These are phyloP conservation scores for Odontamblyopus lacepedii DNA, from an alignment of 2,797 vertebrate genomes.

Conservation along the genomic window DNA sequence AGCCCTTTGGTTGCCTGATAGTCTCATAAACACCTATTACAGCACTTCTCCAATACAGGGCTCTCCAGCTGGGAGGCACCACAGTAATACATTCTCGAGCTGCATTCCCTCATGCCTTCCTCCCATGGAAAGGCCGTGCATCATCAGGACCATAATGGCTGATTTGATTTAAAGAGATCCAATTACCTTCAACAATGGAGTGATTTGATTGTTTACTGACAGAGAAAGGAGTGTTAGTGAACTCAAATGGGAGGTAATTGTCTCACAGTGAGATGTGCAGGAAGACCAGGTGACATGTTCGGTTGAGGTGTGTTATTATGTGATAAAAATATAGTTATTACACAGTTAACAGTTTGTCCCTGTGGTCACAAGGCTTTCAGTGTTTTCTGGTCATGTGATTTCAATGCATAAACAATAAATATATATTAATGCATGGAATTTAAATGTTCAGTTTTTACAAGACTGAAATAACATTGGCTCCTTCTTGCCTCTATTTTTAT, in stretches of 20 bases:
- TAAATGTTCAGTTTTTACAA: too few species aligned
- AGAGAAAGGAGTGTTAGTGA: conserved; percentile 68
- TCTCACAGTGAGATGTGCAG: conserved; percentile 65
- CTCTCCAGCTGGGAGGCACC: conserved; percentile 62
- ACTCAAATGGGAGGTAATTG: conserved; percentile 75
- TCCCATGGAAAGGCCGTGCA: conserved; percentile 54
- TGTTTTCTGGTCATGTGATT: neutral
- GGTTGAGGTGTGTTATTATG: conserved; percentile 44
- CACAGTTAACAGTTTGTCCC: conserved; percentile 42
- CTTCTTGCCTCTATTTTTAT: neutral
- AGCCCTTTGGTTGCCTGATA: conserved; percentile 49
- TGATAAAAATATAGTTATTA: conserved; percentile 50
- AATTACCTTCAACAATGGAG: conserved; percentile 73
- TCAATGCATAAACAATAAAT: neutral
- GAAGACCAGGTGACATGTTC: conserved; percentile 48
- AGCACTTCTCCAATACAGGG: conserved; percentile 55
- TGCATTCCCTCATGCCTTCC: conserved; percentile 59
- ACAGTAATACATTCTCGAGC: conserved; percentile 59
- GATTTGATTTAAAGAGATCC: conserved; percentile 78
- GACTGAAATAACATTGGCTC: neutral
- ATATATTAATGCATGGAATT: neutral
- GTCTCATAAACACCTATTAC: conserved; percentile 71
- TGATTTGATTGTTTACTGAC: conserved; percentile 75
- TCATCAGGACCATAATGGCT: conserved; percentile 70
- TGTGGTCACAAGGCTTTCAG: neutral